Conservation (phyloP, 2,797 vertebrate species). For the Cichlasoma orientale region DNA sequence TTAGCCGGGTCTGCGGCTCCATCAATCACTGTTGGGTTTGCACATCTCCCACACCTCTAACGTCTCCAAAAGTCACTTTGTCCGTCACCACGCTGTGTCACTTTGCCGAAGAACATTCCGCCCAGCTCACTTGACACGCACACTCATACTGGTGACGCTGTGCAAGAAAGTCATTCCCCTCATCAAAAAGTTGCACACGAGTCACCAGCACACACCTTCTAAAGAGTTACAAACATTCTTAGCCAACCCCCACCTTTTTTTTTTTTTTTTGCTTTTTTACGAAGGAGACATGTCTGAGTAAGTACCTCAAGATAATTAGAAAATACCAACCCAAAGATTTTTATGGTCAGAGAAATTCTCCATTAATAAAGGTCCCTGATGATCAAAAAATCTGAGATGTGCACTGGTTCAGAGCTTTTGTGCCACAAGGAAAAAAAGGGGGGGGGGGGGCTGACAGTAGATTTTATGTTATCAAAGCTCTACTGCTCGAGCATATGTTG, state of each 20-base stretch:
- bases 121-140: constrained; percentile 37
- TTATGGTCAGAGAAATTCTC: constrained; percentile 10
- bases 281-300: neutral
- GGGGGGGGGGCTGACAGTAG: constrained; percentile 29
- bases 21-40: constrained; percentile 48
- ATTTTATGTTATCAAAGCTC: constrained; percentile 62
- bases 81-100: constrained; percentile 50
- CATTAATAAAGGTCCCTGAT: constrained; percentile 29
- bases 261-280: neutral
- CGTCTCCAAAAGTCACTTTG: constrained; percentile 60
- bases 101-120: constrained; percentile 46
- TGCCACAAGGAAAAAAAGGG: constrained; percentile 11
- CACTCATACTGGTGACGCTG: constrained; percentile 38
- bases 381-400: constrained; percentile 4
- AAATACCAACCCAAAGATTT: neutral
- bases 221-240: constrained; percentile 7
- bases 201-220: constrained; percentile 19
- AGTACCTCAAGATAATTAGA: constrained; percentile 1
- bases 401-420: constrained; percentile 20
- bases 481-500: constrained; percentile 62
- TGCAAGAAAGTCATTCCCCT: constrained; percentile 45
- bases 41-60: constrained; percentile 44
- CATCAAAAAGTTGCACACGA: constrained; percentile 47
- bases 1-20: constrained; percentile 8
- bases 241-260: neutral